Percentiles rank a stretch among this genome's conserved stretches.
Evolutionary conservation across 2,113 vertebrate species (phyloP).

Genomic region (Cromileptes altivelis): DNA sequence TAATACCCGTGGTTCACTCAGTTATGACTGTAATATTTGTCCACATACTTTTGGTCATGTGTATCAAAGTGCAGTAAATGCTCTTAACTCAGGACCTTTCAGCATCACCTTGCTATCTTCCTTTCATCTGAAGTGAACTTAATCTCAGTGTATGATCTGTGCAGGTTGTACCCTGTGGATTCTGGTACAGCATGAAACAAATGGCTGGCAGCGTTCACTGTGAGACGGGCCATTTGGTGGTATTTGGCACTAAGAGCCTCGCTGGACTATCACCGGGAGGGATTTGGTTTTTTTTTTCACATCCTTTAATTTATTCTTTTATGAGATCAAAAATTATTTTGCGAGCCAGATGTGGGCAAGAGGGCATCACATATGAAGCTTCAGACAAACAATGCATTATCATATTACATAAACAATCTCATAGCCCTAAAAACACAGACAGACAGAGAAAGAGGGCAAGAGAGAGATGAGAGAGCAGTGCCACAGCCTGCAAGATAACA

Average conservation of each 20-base stretch:
- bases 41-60: not conserved
- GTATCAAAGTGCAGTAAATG: conserved; percentile 15
- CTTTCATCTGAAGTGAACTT: conserved; percentile 16
- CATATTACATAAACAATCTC: conserved; percentile 71
- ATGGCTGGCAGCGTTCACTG: conserved; percentile 13
- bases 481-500: conserved; percentile 67
- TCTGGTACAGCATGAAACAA: conserved; percentile 50
- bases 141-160: conserved; percentile 36
- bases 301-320: conserved; percentile 43
- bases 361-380: conserved; percentile 59
- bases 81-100: not conserved
- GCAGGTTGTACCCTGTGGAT: conserved; percentile 27
- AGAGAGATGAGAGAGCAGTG: conserved; percentile 49
- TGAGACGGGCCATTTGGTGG: conserved; percentile 34
- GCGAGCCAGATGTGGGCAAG: conserved; percentile 53
- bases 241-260: conserved; percentile 37
- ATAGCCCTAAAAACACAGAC: conserved; percentile 41
- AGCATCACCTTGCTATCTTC: conserved; percentile 2
- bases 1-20: not conserved
- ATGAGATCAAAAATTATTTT: conserved; percentile 28
- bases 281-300: not conserved
- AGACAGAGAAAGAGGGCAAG: conserved; percentile 1
- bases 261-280: conserved; percentile 3
- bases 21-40: not conserved
- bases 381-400: conserved; percentile 70